Base-by-base conservation (phyloP, 2,797 vertebrate species). In the Lacerta bilineata region DNA sequence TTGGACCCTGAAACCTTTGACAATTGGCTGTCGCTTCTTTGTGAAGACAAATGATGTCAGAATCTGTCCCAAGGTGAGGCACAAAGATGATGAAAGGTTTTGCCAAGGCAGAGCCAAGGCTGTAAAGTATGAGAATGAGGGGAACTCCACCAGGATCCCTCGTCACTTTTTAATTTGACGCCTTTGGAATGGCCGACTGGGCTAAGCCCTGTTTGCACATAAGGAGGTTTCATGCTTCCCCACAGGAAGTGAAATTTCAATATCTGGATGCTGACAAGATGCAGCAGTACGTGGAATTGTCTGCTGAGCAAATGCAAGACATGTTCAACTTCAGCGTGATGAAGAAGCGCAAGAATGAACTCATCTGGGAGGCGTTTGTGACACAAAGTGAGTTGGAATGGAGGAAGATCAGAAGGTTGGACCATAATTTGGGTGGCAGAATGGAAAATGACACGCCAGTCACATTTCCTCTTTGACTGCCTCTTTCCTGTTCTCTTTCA, bases 361-460 rank as follows among this genome's bases (percentile, higher is more conserved):
- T 2, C 0, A n/a, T 86, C 29, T 86, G 75, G 84, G 66, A 68
- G 4, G 64, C 64, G 41, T 7, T 2, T 33, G 75, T 86, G 75
- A 78, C 75, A 78, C 29, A 3, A 86, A 41, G 75, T 86, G n/a
- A 76, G 27, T 6, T 33, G 13, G 23, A 18, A 11, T 68, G 15
- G 20, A 9, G 1, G 55, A 7, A 55, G 0, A 55, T 29, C 0
- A 0, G 8, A 29, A n/a, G 75, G 29, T 23, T 80, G 33, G 55
- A 15, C 50, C 50, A 55, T 55, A 55, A 55, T 55, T 55, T 4
- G 50, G 50, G 50, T 15, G 50, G 50, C 50, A 55, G 50, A 3
- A 0, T 55, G 13, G 4, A 4, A 55, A 55, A 80, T 8, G 78
- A 11, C 55, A 23, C 11, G 18, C 8, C 55, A 61, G 2, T 10